These are phyloP conservation scores for Takifugu flavidus DNA, from an alignment of 2,113 vertebrate genomes.

Conservation along the genomic window DNA sequence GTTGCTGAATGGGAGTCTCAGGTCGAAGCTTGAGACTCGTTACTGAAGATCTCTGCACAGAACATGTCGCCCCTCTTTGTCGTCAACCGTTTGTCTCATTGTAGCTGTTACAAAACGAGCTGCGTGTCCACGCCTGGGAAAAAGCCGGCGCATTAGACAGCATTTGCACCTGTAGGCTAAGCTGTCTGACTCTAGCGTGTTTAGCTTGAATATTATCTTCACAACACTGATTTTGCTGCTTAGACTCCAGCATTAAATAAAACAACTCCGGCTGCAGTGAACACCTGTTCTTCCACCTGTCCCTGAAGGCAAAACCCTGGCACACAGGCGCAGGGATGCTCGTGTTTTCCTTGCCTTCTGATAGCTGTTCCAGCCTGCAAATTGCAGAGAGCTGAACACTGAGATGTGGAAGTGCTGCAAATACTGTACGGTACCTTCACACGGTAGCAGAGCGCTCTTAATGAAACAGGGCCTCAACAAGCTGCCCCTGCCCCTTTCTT, in stretches of 20 bases:
- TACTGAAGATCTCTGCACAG: too few species aligned
- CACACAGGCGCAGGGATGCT: conserved; percentile 16
- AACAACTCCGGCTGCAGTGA: conserved; percentile 6
- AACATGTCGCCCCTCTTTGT: too few species aligned
- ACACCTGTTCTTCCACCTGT: conserved; percentile 22
- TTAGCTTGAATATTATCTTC: not conserved
- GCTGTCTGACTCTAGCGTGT: conserved; percentile 8
- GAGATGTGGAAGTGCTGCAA: conserved; percentile 2
- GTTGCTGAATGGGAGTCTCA: conserved; percentile 16
- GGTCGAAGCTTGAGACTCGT: conserved; percentile 16
- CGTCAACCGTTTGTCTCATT: too few species aligned
- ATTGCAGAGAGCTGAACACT: not conserved
- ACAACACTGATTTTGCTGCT: too few species aligned
- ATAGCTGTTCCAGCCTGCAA: conserved; percentile 22
- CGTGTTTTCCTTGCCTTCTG: conserved; percentile 20
- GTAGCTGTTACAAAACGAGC: too few species aligned
- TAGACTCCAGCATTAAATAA: conserved; percentile 1
- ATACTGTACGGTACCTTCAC: conserved; percentile 3
- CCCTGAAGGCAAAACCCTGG: conserved; percentile 11
- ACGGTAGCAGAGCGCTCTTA: not conserved
- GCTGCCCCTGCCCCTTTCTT: conserved; percentile 22
- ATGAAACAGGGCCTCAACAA: conserved; percentile 4
- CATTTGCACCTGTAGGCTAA: too few species aligned
- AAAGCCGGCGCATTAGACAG: too few species aligned
- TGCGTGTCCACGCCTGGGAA: too few species aligned